A percentile compares a stretch with the other conserved stretches of the same genome.
These are phyloP conservation scores for Tragelaphus strepsiceros DNA, from an alignment of 2,113 vertebrate species.

Conservation along the genomic window DNA sequence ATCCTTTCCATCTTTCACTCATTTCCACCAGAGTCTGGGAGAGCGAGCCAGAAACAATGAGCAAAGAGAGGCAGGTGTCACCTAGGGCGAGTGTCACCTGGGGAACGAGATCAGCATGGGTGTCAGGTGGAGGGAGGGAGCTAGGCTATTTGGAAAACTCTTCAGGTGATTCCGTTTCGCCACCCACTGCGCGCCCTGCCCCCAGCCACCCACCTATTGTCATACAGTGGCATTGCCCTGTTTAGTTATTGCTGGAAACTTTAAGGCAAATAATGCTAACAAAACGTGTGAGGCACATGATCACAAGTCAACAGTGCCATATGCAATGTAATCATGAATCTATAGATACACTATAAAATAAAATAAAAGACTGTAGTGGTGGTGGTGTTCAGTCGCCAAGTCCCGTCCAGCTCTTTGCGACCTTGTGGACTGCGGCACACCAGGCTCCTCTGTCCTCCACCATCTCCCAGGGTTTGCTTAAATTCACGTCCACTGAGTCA, in stretches of 20 bases:
- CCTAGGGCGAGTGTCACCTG: background rate
- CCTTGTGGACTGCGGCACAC: background rate
- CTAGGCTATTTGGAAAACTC: background rate
- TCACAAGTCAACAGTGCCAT: background rate
- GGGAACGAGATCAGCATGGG: background rate
- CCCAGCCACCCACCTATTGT: background rate
- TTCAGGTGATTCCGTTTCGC: background rate
- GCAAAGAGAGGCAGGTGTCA: background rate
- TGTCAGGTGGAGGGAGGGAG: background rate
- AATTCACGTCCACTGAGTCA: background rate
- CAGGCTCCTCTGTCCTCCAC: background rate
- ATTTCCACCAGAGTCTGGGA: background rate
- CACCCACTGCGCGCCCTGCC: too few species aligned
- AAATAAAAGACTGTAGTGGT: background rate
- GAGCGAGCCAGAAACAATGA: background rate
- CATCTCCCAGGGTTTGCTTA: background rate
- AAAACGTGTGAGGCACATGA: background rate
- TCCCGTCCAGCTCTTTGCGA: background rate
- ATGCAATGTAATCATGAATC: background rate
- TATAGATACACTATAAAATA: background rate
- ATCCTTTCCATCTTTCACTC: background rate
- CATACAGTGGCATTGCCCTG: background rate
- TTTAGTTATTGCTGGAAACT: background rate
- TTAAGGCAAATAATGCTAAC: background rate
- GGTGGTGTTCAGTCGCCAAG: background rate